Base-by-base conservation (phyloP, 2,113 vertebrate species). In the Paramormyrops kingsleyae region DNA sequence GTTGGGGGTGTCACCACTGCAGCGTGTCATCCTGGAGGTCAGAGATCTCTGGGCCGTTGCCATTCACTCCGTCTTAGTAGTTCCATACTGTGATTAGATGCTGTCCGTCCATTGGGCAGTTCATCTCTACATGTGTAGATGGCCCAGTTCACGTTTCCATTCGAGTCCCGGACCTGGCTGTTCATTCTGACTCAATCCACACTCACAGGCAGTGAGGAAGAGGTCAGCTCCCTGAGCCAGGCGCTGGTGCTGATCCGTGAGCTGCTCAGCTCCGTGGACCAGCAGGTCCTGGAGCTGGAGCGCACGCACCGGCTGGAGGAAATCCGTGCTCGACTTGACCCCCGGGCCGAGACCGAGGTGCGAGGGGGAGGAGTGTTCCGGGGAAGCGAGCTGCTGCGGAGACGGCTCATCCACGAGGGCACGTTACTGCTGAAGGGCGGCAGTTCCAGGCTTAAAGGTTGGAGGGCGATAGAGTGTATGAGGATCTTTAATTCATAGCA, bases 401-500 rank as follows among this genome's bases (percentile, higher is more conserved):
- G 98, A 5, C 97, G 94, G 39, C 96, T 99, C 12, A 92, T 98
- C 59, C 97, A 98, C 0, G 97, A 98, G 1, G 98, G 98, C 6
- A 93, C 95, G 0, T 92, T 99, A 90, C 96, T 97, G 59, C 98
- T 97, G 96, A 98, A 98, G 91, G 97, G 96, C 2, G 90, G 91
- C 94, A 96, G 96, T 0, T 94, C 97, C 0, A 95, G 98, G 44
- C 97, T 99, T 93, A 99, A 99, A 97, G 98, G 96, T 96, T 89
- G 8, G 80, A 80, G 49, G 31, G 31, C 0, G 39, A 44, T 53
- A 19, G 39, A 42, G 52, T 39, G 53, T 88, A n/a, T 80, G 74
- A 35, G 74, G 74, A 39, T 19, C 13, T 80, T 80, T 80, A 80
- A 10, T 80, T 42, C 74, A 80, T 80, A 80, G 59, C 59, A 77